These are phyloP conservation scores for Drosophila tristis DNA, from an alignment of 1,140 invertebrate species.

Conservation along the genomic window DNA sequence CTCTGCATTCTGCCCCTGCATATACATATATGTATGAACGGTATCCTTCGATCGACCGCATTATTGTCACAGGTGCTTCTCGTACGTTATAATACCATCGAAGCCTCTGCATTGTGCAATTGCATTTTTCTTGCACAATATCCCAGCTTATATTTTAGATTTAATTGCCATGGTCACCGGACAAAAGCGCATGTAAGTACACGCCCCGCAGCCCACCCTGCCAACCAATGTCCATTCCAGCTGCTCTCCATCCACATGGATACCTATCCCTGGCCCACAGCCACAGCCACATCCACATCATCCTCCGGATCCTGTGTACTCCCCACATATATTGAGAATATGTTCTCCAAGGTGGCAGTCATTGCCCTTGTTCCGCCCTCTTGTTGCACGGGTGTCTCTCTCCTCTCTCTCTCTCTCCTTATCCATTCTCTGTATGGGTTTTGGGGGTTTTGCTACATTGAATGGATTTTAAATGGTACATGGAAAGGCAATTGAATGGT, in stretches of 20 bases:
- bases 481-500: slow-evolving; percentile 72
- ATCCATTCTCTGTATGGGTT: slow-evolving; percentile 39
- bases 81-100: slow-evolving; percentile 84
- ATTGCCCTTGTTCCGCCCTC: slow-evolving; percentile 3
- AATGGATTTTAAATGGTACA: slow-evolving; percentile 76
- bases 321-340: slow-evolving; percentile 39
- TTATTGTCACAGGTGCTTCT: slow-evolving; percentile 84
- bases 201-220: background rate
- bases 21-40: background rate
- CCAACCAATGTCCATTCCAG: slow-evolving; percentile 25
- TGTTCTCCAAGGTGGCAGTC: slow-evolving; percentile 49
- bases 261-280: background rate
- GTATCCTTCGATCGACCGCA: slow-evolving; percentile 59
- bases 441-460: slow-evolving; percentile 59
- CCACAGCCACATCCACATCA: slow-evolving; percentile 2
- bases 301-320: background rate
- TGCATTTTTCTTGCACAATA: slow-evolving; percentile 86
- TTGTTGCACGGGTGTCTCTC: slow-evolving; percentile 1
- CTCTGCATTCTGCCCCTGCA: background rate
- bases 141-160: slow-evolving; percentile 87
- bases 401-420: too few species aligned
- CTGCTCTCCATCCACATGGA: slow-evolving; percentile 4
- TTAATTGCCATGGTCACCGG: slow-evolving; percentile 85
- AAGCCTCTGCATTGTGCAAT: slow-evolving; percentile 83
- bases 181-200: slow-evolving; percentile 87